Evolutionary conservation across 2,797 vertebrate genomes (phyloP), one percentile per base, ranked within the genome.

Genomic region (Rhinatrema bivittatum): DNA sequence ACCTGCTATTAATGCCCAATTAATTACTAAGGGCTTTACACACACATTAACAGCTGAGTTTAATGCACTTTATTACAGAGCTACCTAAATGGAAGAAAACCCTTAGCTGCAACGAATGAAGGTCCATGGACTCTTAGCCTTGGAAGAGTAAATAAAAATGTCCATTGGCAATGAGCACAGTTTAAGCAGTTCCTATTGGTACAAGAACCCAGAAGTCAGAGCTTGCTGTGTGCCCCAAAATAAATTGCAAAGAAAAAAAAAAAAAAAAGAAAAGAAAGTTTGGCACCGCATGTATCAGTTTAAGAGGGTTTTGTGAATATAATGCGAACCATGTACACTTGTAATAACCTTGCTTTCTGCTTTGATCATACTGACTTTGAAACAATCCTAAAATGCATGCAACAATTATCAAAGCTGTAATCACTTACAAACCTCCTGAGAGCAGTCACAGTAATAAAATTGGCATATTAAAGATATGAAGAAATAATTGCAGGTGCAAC

Each of bases 401-500:
- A 58, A 65, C 43, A 56, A 71, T 72, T 80, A 75, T 65, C 40
- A 57, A 42, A 50, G 41, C 31, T 66, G 39, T 70, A 73, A 74
- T 78, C 49, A 54, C 34, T 53, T 64, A 62, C 56, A 74, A 79
- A 46, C 55, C 60, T 63, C 58, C 29, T 29, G 62, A 65, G 68
- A 72, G 32, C 20, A 64, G 42, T 41, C 42, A 56, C 13, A 47
- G 42, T 59, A 69, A 71, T 68, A 68, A 75, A 78, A 72, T 36
- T 70, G 63, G 31, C 50, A 49, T 62, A 73, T 57, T 79, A 75
- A 72, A 64, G 49, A 37, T 65, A 61, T 30, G 56, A 60, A 51
- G 63, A 70, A 76, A 72, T 70, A 72, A 71, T 62, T 74, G 53
- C 51, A 66, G 51, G 59, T 77, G 53, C 53, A 74, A 65, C 65